Evolutionary conservation across 2,797 vertebrate genomes (phyloP).

Genomic region (Sebastes minor): DNA sequence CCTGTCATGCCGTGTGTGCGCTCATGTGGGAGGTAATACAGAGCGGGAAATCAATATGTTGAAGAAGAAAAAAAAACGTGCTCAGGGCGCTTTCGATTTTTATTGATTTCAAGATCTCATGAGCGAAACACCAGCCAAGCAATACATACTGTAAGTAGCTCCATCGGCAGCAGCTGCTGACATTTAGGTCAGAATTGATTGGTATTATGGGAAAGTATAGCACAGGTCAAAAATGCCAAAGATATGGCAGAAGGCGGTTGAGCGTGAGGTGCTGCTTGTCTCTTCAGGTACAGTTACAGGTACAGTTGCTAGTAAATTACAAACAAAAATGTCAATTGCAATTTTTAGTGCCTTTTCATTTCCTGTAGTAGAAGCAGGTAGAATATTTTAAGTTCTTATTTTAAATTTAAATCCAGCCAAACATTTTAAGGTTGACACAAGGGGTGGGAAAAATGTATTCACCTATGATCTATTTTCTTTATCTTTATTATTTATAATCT

Average conservation of each 20-base stretch:
- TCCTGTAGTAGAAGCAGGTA: neutral
- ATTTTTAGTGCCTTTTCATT: neutral
- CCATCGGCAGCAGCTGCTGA: conserved; percentile 16
- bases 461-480: too few species aligned
- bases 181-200: conserved; percentile 41
- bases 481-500: too few species aligned
- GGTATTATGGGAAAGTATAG: conserved; percentile 40
- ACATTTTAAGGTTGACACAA: neutral
- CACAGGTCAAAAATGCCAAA: conserved; percentile 11
- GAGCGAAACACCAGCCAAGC: neutral
- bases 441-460: too few species aligned
- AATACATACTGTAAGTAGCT: conserved; percentile 15
- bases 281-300: neutral
- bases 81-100: conserved; percentile 10
- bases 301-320: neutral
- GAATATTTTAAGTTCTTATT: neutral
- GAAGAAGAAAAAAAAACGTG: neutral
- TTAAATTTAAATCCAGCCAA: neutral
- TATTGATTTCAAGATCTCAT: conserved; percentile 36
- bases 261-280: neutral
- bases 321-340: neutral
- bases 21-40: conserved; percentile 46
- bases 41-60: conserved; percentile 36
- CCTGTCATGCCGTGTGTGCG: conserved; percentile 56
- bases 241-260: neutral